Base-by-base conservation (phyloP, 2,113 vertebrate genomes). In the Centropus bengalensis region DNA sequence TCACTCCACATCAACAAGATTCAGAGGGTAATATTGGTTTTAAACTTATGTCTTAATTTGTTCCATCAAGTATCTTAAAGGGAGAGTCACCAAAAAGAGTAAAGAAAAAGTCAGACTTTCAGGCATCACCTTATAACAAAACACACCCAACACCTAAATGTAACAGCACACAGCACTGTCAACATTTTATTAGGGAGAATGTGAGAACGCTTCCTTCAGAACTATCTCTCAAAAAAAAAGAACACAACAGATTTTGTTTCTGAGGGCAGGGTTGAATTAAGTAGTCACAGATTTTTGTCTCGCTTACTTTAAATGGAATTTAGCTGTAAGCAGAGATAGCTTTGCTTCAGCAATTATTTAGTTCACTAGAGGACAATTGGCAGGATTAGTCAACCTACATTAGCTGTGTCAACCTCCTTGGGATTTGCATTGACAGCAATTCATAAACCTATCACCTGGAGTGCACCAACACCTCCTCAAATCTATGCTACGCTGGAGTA, bases 371-470 rank as follows among this genome's bases (percentile, higher is more conserved):
- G 20, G 93, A 96, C 28, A 96, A 63, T 79, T 79, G 94, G 76
- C 23, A 96, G 81, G 81, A 63, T 44, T 66, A 86, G 86, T 86
- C 71, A 71, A 76, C 79, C 93, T 84, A 58, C 81, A 84, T 58
- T 44, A 81, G 92, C 75, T 89, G 92, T 54, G 86, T 74, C 94
- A 96, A 94, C 91, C 89, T 95, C 71, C 87, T 36, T 24, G 51
- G 93, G 89, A 94, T 67, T 67, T 91, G 83, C 84, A 80, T 24
- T 93, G 88, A 83, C 16, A 95, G 88, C 30, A 82, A 40, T 27
- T 88, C 82, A 94, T 45, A 76, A 82, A 82, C 24, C 70, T 78
- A 79, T 93, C 75, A 67, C 70, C 86, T 94, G 63, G 58, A 91
- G 76, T 54, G 30, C 59, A 87, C 44, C 45, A 94, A 58, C 15